Percentiles rank a stretch among this genome's conserved stretches.
Evolutionary conservation across 2,888 invertebrate genomes (phyloP).

Genomic region (Drosophila austrosaltans): DNA sequence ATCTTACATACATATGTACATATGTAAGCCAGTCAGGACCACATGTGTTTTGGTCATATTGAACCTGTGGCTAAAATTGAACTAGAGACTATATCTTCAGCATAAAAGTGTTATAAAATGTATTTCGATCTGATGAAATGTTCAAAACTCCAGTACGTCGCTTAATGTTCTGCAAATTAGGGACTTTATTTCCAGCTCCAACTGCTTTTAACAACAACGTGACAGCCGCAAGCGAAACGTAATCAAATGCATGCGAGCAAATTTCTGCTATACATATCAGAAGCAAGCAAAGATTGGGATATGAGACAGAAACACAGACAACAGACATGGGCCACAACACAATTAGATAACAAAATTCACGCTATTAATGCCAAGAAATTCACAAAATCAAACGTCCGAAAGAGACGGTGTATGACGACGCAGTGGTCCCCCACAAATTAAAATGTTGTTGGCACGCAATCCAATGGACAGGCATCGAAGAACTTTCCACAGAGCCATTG

Average conservation of each 20-base stretch:
- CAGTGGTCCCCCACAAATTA: conserved; percentile 37
- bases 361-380: conserved; percentile 64
- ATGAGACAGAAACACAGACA: neutral
- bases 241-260: conserved; percentile 67
- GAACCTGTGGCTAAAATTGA: conserved; percentile 2
- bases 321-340: conserved; percentile 33
- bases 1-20: neutral
- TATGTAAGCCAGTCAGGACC: neutral
- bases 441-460: conserved; percentile 54
- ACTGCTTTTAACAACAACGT: conserved; percentile 51
- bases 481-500: conserved; percentile 19
- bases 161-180: conserved; percentile 24
- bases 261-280: neutral
- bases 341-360: conserved; percentile 58
- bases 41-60: conserved; percentile 29
- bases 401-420: conserved; percentile 36
- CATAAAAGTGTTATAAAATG: conserved; percentile 9
- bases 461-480: conserved; percentile 12
- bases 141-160: conserved; percentile 30
- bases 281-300: neutral
- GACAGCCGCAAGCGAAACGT: conserved; percentile 62
- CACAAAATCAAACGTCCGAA: conserved; percentile 22
- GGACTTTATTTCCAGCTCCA: conserved; percentile 28
- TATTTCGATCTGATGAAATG: conserved; percentile 36
- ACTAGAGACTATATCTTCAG: neutral